Evolutionary conservation across 2,113 vertebrate species (phyloP).

Genomic region (Aramus guarauna): DNA sequence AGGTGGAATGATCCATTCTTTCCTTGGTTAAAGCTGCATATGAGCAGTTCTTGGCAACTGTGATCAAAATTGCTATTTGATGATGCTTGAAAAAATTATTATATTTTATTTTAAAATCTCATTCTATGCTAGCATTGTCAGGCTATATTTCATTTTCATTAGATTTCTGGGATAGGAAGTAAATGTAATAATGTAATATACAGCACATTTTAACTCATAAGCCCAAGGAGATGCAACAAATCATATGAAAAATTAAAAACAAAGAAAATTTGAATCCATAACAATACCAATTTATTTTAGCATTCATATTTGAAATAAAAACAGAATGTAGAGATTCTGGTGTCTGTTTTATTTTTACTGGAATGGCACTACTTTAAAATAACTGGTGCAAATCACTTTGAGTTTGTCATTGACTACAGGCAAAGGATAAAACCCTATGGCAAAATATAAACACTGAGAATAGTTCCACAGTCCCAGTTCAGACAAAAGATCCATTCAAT

Average conservation of each 20-base stretch:
- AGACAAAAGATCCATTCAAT: background rate
- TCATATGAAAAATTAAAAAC: background rate
- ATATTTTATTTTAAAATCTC: background rate
- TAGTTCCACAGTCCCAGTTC: background rate
- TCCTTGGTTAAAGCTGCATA: background rate
- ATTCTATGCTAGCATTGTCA: background rate
- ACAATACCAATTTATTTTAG: background rate
- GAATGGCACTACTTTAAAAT: background rate
- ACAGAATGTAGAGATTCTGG: background rate
- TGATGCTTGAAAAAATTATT: conserved; percentile 1
- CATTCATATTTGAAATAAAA: background rate
- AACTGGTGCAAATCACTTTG: background rate
- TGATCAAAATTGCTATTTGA: conserved; percentile 10
- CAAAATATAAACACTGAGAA: background rate
- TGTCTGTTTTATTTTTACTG: background rate
- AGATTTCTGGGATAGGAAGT: background rate
- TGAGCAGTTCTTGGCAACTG: background rate
- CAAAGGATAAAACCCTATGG: background rate
- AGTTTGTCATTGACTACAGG: background rate
- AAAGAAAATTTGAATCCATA: background rate
- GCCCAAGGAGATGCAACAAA: background rate
- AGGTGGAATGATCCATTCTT: background rate
- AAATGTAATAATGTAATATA: background rate
- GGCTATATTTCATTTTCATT: background rate
- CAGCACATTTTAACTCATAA: background rate